These are phyloP conservation scores for Loris lydekkerianus DNA, from an alignment of 2,797 vertebrate genomes.

Conservation along the genomic window DNA sequence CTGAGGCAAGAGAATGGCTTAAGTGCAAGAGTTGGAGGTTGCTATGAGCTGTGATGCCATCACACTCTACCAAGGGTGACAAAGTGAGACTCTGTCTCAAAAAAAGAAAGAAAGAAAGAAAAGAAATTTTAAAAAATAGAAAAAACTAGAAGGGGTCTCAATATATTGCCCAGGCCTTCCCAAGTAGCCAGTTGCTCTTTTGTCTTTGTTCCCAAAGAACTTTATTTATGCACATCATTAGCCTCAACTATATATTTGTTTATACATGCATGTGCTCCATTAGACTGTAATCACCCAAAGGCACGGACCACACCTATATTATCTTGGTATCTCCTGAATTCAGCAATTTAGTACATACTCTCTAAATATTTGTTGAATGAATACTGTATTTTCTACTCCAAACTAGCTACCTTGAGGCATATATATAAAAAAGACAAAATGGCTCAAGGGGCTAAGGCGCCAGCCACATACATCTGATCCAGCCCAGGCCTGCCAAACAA, in stretches of 20 bases:
- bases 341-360: not conserved
- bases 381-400: not conserved
- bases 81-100: too few species aligned
- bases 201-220: not conserved
- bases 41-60: too few species aligned
- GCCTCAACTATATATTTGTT: not conserved
- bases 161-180: not conserved
- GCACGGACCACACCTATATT: slow-evolving; percentile 12
- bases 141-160: too few species aligned
- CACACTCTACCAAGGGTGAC: too few species aligned
- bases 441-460: too few species aligned
- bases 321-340: not conserved
- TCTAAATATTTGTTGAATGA: not conserved
- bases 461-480: too few species aligned
- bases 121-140: too few species aligned
- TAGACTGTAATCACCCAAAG: slow-evolving; percentile 22
- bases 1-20: too few species aligned
- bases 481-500: too few species aligned
- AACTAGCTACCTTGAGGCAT: slow-evolving; percentile 5
- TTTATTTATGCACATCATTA: not conserved
- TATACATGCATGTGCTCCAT: not conserved
- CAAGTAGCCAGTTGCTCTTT: not conserved
- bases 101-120: too few species aligned
- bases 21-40: too few species aligned
- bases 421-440: not conserved